Evolutionary conservation across 1,140 invertebrate genomes (phyloP).

Genomic region (Drosophila sp.): DNA sequence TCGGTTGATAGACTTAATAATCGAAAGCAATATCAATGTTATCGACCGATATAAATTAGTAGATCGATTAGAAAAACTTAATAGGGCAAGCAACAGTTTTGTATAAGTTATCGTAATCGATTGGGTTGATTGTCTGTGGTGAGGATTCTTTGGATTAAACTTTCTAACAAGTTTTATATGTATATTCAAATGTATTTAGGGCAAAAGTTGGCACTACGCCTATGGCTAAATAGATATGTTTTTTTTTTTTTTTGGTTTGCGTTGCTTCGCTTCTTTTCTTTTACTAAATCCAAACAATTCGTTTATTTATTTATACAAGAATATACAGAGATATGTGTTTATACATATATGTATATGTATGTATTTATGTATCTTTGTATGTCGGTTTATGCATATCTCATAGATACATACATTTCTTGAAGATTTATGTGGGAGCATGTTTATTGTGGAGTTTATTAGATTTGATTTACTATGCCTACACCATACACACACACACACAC

Average conservation of each 20-base stretch:
- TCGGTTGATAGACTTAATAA: no score
- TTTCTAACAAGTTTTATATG: no score
- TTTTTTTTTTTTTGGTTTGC: not conserved
- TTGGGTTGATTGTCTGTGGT: no score
- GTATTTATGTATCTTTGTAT: slow-evolving; percentile 30
- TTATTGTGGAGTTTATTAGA: slow-evolving; percentile 81
- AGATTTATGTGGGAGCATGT: slow-evolving; percentile 73
- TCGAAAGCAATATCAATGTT: no score
- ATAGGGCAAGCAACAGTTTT: no score
- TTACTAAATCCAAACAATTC: slow-evolving; percentile 38
- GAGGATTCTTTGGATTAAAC: no score
- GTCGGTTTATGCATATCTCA: slow-evolving; percentile 47
- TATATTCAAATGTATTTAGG: slow-evolving; percentile 13
- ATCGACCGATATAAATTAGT: no score
- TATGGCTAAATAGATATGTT: not conserved
- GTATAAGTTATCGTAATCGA: no score
- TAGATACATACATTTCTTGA: slow-evolving; percentile 44
- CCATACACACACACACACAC: not conserved
- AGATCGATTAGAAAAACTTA: no score
- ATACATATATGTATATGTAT: slow-evolving; percentile 8
- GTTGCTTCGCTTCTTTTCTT: not conserved
- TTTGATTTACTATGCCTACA: slow-evolving; percentile 73
- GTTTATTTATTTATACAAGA: slow-evolving; percentile 75
- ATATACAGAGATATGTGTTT: slow-evolving; percentile 14
- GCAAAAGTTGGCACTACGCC: not conserved